Evolutionary conservation across 2,113 vertebrate genomes (phyloP), one percentile per base, ranked within the genome.

Genomic region (Empidonax alnorum): DNA sequence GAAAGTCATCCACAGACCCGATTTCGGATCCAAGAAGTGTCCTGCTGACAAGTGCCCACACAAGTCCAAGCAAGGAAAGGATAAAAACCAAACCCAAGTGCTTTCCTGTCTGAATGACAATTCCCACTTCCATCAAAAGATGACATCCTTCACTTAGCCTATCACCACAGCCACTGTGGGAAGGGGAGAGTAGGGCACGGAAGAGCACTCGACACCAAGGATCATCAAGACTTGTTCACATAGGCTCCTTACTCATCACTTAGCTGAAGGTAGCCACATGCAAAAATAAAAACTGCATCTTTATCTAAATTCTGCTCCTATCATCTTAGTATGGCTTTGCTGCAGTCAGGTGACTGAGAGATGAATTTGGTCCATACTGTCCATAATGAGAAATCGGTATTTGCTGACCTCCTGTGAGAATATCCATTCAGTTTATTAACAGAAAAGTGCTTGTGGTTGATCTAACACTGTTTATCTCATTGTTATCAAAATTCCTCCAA

Each of bases 41-140:
- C 56, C 76, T 76, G 68, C 35, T 89, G 88, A 78, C 81, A 91
- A 86, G 3, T 94, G 56, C 61, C 39, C 72, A 84, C 39, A 89
- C 87, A 94, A 96, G 95, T 90, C 79, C 83, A 90, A 81, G 61
- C 65, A 75, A 61, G 33, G 65, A 61, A 87, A 89, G 69, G 95
- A 96, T 24, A 28, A 89, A 88, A 87, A 85, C 52, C 52, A 75
- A 83, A 91, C 72, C 22, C 31, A 56, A 90, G 65, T 62, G 41
- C 52, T 88, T 93, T 89, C 44, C 61, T 66, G 61, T 53, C 93
- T 78, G 39, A 92, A 84, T 63, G 61, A 61, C 44, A 84, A 89
- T 78, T 72, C 65, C 52, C n/a, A 41, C 52, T 81, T 49, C 14
- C 8, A 3, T 78, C 74, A 91, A 84, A 91, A 80, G 71, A 73